A percentile compares a stretch with the other conserved stretches of the same genome.
Conservation (phyloP, 2,888 invertebrate species). For the Spatulosminthurus flaviceps region DNA sequence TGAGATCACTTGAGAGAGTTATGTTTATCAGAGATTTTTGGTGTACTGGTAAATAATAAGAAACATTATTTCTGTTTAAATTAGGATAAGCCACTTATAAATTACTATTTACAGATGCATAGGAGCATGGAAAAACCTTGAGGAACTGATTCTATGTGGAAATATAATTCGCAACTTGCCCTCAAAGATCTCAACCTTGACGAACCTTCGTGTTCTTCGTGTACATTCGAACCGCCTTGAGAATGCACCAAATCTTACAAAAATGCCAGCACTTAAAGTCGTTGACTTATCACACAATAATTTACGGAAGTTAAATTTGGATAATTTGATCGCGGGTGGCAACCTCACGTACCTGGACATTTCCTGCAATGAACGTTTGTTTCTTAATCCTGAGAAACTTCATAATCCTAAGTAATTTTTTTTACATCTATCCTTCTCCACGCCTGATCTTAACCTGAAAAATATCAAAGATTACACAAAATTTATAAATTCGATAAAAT, state of each 20-base stretch:
- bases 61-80: neutral
- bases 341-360: slow-evolving; percentile 85
- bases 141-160: slow-evolving; percentile 83
- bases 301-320: slow-evolving; percentile 80
- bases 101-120: slow-evolving; percentile 70
- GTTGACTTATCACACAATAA: slow-evolving; percentile 87
- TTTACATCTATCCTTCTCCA: too few species aligned
- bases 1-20: too few species aligned
- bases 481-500: too few species aligned
- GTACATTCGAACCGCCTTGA: slow-evolving; percentile 84
- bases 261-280: slow-evolving; percentile 78
- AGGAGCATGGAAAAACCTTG: slow-evolving; percentile 79
- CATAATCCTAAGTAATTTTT: slow-evolving; percentile 57
- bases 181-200: slow-evolving; percentile 77
- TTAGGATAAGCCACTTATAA: neutral
- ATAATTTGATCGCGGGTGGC: slow-evolving; percentile 75
- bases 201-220: slow-evolving; percentile 77
- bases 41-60: too few species aligned
- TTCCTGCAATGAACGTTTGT: slow-evolving; percentile 82
- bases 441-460: too few species aligned
- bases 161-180: slow-evolving; percentile 81
- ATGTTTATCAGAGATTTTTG: too few species aligned
- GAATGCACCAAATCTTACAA: slow-evolving; percentile 79
- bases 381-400: slow-evolving; percentile 73
- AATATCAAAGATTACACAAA: too few species aligned